Evolutionary conservation across 2,113 vertebrate genomes (phyloP), one percentile per base, ranked within the genome.

Genomic region (Xenopus borealis): DNA sequence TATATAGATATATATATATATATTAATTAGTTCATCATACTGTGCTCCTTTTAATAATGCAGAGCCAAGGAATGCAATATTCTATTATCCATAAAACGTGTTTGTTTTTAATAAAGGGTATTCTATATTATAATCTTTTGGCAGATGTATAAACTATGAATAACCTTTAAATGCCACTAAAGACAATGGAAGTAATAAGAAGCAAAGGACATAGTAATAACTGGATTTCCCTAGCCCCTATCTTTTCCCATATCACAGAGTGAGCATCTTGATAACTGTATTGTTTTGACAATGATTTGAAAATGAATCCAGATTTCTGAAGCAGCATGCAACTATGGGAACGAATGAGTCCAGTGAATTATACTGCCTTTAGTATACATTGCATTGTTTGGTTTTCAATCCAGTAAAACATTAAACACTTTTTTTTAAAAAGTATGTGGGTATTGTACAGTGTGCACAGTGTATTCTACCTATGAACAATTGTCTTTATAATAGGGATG

Each of bases 61-160:
- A 61, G 45, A 69, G 23, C 55, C 13, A 61, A 46, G 69, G 45
- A 47, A 12, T 20, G 19, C 19, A 40, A 40, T 59, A 46, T 61
- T 13, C 45, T 13, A 44, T 57, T 71, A 46, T 19, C 14, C 40
- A 58, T 46, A 44, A 55, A n/a, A 40, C 50, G 10, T 52, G 47
- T 71, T 52, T 62, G 44, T 50, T 14, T 23, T 50, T 50, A 62
- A 71, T 71, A 67, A 67, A 67, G 58, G 40, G 61, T 23, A 71
- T 62, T 20, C 18, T 2, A 3, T 61, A 23, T 50, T 50, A n/a
- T n/a, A 50, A 16, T 3, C 3, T 6, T 27, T 71, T 71, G 69
- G 58, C 19, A 7, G 44, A 71, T 1, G 16, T 14, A 46, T 61
- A 17, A 19, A 62, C 18, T 59, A 58, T 5, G 20, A 20, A 33